phyloP scores from a whole-genome alignment of 2,888 invertebrate species.

The Scrobipalpa costella region DNA sequence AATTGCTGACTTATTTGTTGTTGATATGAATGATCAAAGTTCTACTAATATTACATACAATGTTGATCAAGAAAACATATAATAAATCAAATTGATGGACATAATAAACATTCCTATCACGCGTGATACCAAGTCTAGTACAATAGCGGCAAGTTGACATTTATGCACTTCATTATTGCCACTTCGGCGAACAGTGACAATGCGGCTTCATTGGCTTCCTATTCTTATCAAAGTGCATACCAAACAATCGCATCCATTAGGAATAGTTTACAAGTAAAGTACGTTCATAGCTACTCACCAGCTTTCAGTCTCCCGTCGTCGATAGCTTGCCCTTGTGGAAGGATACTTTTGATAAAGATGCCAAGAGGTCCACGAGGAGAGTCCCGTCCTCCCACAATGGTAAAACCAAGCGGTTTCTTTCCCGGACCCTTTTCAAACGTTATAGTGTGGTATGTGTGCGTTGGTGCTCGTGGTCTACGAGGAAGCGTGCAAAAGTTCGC shows the following conservation, averaged over 20 bases:
- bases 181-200: constrained; percentile 53
- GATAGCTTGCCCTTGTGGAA: constrained; percentile 90
- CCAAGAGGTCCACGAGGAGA: constrained; percentile 92
- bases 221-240: constrained; percentile 59
- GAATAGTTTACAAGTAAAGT: constrained; percentile 13
- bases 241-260: constrained; percentile 31
- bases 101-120: constrained; percentile 45
- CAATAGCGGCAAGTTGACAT: constrained; percentile 46
- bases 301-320: constrained; percentile 91
- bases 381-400: constrained; percentile 93
- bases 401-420: constrained; percentile 93
- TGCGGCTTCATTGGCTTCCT: constrained; percentile 50
- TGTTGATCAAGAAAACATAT: not conserved
- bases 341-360: constrained; percentile 92
- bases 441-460: constrained; percentile 86
- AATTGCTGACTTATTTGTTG: not conserved
- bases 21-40: not conserved
- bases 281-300: constrained; percentile 74
- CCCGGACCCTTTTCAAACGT: constrained; percentile 90
- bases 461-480: constrained; percentile 84
- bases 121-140: constrained; percentile 37
- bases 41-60: not conserved
- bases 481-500: constrained; percentile 88
- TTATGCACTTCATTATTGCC: constrained; percentile 46
- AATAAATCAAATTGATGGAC: constrained; percentile 34